Percentiles rank a stretch among this genome's conserved stretches.
These are phyloP conservation scores for Synchiropus splendidus DNA, from an alignment of 2,113 vertebrate species.

Conservation along the genomic window DNA sequence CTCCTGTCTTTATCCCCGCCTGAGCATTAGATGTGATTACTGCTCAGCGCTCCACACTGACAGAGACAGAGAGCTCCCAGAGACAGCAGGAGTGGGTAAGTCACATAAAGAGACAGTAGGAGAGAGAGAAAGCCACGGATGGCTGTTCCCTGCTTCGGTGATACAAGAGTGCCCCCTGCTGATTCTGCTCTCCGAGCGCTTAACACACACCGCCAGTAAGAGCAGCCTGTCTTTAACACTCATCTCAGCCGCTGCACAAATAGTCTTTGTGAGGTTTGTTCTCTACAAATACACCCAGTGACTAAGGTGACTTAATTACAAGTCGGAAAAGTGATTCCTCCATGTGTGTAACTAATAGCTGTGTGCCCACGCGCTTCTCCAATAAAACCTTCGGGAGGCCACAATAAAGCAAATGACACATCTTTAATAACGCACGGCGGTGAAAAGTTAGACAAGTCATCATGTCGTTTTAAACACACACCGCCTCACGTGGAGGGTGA, in stretches of 20 bases:
- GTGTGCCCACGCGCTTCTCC: conserved; percentile 19
- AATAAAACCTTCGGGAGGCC: conserved; percentile 35
- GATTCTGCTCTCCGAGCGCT: conserved; percentile 40
- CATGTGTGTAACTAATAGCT: conserved; percentile 44
- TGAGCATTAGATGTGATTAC: conserved; percentile 78
- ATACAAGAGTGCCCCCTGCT: conserved; percentile 91
- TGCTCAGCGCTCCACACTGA: conserved; percentile 67
- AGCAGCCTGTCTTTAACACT: conserved; percentile 3
- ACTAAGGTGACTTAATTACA: conserved; percentile 48
- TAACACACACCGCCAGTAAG: conserved; percentile 14
- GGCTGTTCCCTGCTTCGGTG: conserved; percentile 42
- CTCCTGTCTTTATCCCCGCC: conserved; percentile 64
- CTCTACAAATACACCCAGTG: conserved; percentile 5
- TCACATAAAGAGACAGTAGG: conserved; percentile 32
- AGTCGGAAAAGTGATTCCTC: conserved; percentile 41
- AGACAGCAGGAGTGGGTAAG: conserved; percentile 51
- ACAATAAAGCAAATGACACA: conserved; percentile 39
- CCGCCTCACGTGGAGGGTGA: too few relatives aligned
- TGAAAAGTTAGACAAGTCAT: conserved; percentile 32
- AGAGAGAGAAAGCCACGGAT: conserved; percentile 19
- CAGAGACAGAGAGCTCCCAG: conserved; percentile 64
- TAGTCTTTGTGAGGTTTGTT: conserved; percentile 4
- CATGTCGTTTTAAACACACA: conserved; percentile 27
- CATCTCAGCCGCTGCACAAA: conserved; percentile 2
- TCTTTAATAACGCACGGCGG: conserved; percentile 30